These are phyloP conservation scores for Chloroceryle inda DNA, from an alignment of 2,797 vertebrate species.

Conservation along the genomic window DNA sequence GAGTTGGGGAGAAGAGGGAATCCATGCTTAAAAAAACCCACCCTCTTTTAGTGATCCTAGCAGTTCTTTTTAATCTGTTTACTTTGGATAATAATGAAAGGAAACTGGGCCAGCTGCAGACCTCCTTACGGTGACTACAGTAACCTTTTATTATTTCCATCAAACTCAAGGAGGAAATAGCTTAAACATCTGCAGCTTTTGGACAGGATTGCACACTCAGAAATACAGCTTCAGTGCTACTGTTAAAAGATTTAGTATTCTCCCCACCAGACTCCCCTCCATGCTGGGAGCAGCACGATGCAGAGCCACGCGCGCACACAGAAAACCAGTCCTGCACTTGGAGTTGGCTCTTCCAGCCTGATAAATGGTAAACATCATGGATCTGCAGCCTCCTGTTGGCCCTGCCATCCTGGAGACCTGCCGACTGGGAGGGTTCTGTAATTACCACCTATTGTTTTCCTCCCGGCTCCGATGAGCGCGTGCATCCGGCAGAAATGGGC, in stretches of 20 bases:
- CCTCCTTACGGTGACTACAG: conserved; percentile 84
- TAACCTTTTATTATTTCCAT: conserved; percentile 84
- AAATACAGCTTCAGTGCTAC: conserved; percentile 74
- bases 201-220: conserved; percentile 69
- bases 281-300: conserved; percentile 28
- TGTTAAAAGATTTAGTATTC: conserved; percentile 75
- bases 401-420: not conserved
- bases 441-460: not conserved
- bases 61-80: conserved; percentile 82
- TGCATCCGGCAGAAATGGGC: not conserved
- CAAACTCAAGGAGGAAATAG: conserved; percentile 82
- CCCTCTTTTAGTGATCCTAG: conserved; percentile 71
- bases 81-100: conserved; percentile 82
- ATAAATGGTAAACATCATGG: not conserved
- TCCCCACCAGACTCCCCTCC: conserved; percentile 39
- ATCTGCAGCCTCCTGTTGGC: not conserved
- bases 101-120: conserved; percentile 82
- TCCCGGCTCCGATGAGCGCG: not conserved
- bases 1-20: not conserved
- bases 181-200: conserved; percentile 82
- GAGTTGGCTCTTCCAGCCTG: conserved; percentile 19
- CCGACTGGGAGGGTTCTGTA: not conserved
- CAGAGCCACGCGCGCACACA: not conserved
- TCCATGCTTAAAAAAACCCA: conserved; percentile 63
- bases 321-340: not conserved